Base-by-base conservation (phyloP, 2,888 invertebrate genomes). In the Danaus chrysippus region DNA sequence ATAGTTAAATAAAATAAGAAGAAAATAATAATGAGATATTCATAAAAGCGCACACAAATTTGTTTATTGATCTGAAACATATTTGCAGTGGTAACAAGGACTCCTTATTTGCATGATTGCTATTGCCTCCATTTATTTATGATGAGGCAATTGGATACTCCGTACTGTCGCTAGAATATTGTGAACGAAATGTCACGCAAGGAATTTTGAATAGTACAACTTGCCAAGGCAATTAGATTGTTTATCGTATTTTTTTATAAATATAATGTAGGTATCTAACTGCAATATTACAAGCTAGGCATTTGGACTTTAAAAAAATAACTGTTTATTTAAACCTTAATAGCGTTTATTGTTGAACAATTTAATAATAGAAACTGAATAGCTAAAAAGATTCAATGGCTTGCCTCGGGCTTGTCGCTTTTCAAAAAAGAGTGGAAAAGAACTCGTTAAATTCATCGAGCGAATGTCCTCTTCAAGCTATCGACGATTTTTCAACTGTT, bases 101-200 rank as follows among this genome's bases (percentile, higher is more conserved):
- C 63, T 68, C 68, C 61, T 68, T 69, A 77, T 81, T 79, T 80
- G 74, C 78, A 79, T 80, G 74, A 79, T 78, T 76, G 76, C 76
- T 73, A 71, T 74, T 73, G 68, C 70, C 62, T 70, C 68, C 65
- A 71, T 71, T 72, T 72, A 68, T 70, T 72, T 71, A 70, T 70
- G 63, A 66, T 70, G 67, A 69, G 64, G 62, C 62, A 57, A 66
- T 68, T 68, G 64, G 62, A 63, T 69, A 68, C 62, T 60, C 23
- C 1, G 58, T 43, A 56, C 58, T 55, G 41, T 58, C 55, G 42
- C 52, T 49, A 58, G 23, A 43, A 53, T 34, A 23, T 52, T 5
- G 15, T 49, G 15, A 17, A 10, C 11, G 11, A 10, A 2, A 42
- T 56, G 56, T 41, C 3, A 44, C 58, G n/a, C 56, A 56, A 49